These are phyloP conservation scores for Chionoecetes opilio DNA, from an alignment of 1,140 invertebrate species.

Conservation along the genomic window DNA sequence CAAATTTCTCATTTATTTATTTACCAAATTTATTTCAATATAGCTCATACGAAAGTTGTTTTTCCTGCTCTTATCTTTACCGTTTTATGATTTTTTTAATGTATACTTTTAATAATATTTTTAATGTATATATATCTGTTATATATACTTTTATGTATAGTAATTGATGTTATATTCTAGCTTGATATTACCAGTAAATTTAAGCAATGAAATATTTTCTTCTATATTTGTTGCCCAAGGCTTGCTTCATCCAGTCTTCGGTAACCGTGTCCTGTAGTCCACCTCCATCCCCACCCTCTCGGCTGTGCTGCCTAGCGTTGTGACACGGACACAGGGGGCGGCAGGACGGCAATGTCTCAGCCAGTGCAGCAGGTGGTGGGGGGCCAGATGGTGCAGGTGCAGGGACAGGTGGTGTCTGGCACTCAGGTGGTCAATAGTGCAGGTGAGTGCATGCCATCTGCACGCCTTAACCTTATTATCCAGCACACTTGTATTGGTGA, in stretches of 20 bases:
- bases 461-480: neutral
- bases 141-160: neutral
- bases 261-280: neutral
- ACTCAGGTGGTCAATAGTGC: conserved; percentile 78
- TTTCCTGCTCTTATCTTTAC: no score
- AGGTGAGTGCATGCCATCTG: conserved; percentile 39
- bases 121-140: no score
- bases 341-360: conserved; percentile 58
- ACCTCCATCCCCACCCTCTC: neutral
- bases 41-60: no score
- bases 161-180: neutral
- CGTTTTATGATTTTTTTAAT: no score
- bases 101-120: no score
- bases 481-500: no score
- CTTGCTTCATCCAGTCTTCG: neutral
- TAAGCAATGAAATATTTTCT: no score
- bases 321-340: neutral
- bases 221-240: neutral
- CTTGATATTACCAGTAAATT: no score
- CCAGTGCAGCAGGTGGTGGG: conserved; percentile 72
- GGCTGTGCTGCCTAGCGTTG: no score
- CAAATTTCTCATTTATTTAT: no score
- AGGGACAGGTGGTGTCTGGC: conserved; percentile 70
- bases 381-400: conserved; percentile 75
- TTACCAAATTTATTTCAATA: no score